Evolutionary conservation across 2,113 vertebrate genomes (phyloP), one percentile per base, ranked within the genome.

Genomic region (Corythornis vintsioides): DNA sequence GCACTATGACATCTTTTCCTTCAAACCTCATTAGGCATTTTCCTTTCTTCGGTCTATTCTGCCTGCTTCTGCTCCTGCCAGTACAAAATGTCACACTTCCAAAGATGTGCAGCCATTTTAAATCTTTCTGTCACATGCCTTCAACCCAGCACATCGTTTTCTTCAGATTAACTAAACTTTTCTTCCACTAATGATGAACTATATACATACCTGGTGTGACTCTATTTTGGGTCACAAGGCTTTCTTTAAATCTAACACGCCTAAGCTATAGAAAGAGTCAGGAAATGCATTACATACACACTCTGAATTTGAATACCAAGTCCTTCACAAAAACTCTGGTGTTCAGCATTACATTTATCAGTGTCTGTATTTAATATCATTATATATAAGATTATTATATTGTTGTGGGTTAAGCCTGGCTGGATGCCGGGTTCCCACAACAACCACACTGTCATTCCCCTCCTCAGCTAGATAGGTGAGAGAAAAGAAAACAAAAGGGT

Each of bases 11-110:
- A 70, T 19, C 15, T 60, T 86, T 90, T 24, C 14, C 38, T 92
- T 94, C 72, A 88, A 78, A 83, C 33, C 72, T 89, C 82, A 70
- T 89, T 77, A 95, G 28, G 20, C 40, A 60, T 83, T 91, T 93
- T 80, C 24, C 7, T 60, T 63, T 65, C 40, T 69, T 76, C 31
- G 47, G 18, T 59, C 38, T 82, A 8, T 83, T 89, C 78, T 87
- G 15, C n/a, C 45, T 76, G 15, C 10, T 48, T 83, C 86, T 83
- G 35, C n/a, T 91, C 24, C 60, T 86, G 72, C 61, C 64, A 80
- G 43, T 40, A 71, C 48, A 81, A 88, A 86, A 94, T 67, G 48
- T 88, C 66, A 90, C 53, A 60, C 11, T 90, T 90, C 21, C 52
- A 56, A 73, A 83, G 57, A 83, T n/a, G 21, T 64, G 40, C 43